phyloP scores from a whole-genome alignment of 2,797 vertebrate species.

The Poliocrania exsul region DNA sequence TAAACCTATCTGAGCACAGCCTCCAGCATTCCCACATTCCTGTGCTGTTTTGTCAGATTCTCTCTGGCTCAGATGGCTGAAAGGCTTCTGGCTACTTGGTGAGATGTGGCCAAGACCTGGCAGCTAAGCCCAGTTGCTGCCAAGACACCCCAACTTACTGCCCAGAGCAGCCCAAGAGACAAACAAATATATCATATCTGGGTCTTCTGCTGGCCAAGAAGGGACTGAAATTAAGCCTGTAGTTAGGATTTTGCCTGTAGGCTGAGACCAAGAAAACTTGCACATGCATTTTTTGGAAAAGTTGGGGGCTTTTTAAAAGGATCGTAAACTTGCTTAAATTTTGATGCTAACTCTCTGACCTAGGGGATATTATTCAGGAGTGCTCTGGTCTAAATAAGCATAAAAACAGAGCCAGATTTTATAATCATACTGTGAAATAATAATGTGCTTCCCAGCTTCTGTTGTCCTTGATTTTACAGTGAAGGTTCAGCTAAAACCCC shows the following conservation, averaged over 20 bases:
- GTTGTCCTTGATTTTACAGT: background rate
- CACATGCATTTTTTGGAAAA: background rate
- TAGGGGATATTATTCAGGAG: background rate
- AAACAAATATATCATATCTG: background rate
- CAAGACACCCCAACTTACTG: background rate
- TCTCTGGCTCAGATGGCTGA: background rate
- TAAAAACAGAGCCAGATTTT: background rate
- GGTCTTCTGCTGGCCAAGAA: background rate
- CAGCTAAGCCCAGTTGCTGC: background rate
- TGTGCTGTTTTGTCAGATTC: fast-evolving
- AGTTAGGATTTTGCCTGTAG: background rate
- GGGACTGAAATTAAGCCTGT: background rate
- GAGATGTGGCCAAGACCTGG: background rate
- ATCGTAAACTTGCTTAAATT: background rate
- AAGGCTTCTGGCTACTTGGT: background rate
- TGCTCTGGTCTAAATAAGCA: background rate
- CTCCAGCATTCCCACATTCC: background rate
- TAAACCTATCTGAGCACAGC: background rate
- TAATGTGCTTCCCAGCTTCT: background rate
- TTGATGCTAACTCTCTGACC: background rate
- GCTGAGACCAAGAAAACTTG: background rate
- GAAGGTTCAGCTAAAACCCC: background rate
- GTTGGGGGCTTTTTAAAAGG: background rate
- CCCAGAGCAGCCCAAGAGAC: background rate
- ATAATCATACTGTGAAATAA: background rate